Evolutionary conservation across 2,797 vertebrate genomes (phyloP).

Genomic region (Lophius americanus): DNA sequence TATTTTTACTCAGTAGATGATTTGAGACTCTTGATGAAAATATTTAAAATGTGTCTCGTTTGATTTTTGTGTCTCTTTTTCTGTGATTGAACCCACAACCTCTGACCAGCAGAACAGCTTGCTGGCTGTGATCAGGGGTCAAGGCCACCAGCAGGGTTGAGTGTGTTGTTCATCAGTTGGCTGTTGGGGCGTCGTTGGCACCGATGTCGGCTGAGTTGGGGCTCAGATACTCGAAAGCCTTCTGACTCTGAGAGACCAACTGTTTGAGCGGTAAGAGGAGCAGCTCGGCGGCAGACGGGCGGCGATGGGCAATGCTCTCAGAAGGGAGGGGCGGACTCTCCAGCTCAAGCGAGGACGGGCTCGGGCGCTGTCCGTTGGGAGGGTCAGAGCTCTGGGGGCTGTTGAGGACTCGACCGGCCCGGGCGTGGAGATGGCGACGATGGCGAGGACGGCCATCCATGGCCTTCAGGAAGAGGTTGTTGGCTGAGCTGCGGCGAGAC

Average conservation of each 20-base stretch:
- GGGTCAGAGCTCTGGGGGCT: slow-evolving; percentile 30
- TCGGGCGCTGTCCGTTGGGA: slow-evolving; percentile 48
- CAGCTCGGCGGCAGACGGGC: slow-evolving; percentile 65
- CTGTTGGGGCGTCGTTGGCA: background rate
- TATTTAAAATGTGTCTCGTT: no score
- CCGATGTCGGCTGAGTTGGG: slow-evolving; percentile 39
- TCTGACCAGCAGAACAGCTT: no score
- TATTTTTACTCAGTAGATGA: no score
- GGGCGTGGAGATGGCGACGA: slow-evolving; percentile 67
- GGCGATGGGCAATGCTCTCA: slow-evolving; percentile 25
- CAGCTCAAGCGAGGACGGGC: slow-evolving; percentile 33
- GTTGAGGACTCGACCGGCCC: background rate
- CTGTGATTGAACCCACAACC: no score
- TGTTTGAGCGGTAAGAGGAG: slow-evolving; percentile 75
- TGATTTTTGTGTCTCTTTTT: no score
- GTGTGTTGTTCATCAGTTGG: slow-evolving; percentile 24
- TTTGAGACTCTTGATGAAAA: no score
- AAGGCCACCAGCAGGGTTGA: background rate
- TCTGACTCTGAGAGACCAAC: slow-evolving; percentile 78
- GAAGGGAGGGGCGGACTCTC: slow-evolving; percentile 21
- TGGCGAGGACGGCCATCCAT: slow-evolving; percentile 75
- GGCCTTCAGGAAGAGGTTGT: slow-evolving; percentile 74
- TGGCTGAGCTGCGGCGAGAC: slow-evolving; percentile 56
- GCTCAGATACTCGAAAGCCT: slow-evolving; percentile 77
- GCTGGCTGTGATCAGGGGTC: no score